Percentiles rank a stretch among this genome's conserved stretches.
Conservation (phyloP, 2,113 vertebrate genomes). For the Gambusia affinis region DNA sequence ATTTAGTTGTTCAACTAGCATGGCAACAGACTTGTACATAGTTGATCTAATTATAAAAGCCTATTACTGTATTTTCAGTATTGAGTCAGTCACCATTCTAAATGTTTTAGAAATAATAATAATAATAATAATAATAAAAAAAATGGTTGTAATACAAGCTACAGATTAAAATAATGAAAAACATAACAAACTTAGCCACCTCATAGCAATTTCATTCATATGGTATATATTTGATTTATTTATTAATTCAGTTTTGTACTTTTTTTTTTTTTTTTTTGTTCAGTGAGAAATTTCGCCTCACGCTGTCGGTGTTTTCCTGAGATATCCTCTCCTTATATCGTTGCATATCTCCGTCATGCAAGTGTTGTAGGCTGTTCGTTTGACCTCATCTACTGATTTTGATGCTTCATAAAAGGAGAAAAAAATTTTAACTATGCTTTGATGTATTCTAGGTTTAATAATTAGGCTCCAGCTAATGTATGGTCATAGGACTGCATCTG, state of each 20-base stretch:
- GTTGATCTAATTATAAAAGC: conserved; percentile 82
- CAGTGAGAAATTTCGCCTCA: conserved; percentile 78
- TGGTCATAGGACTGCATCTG: conserved; percentile 83
- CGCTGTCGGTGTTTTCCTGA: conserved; percentile 79
- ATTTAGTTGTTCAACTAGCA: conserved; percentile 83
- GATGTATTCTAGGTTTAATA: conserved; percentile 78
- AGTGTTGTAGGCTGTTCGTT: conserved; percentile 68
- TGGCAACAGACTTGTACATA: conserved; percentile 83
- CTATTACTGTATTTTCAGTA: conserved; percentile 86
- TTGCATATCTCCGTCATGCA: conserved; percentile 76
- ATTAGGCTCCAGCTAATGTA: conserved; percentile 80
- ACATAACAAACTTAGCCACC: conserved; percentile 80
- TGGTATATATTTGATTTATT: conserved; percentile 89
- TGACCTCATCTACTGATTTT: conserved; percentile 80
- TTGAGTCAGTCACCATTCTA: conserved; percentile 79
- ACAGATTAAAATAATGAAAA: conserved; percentile 78
- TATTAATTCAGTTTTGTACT: conserved; percentile 85
- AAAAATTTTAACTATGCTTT: conserved; percentile 65
- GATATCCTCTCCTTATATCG: conserved; percentile 80
- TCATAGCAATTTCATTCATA: conserved; percentile 85
- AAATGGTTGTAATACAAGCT: conserved; percentile 82
- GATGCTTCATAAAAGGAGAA: conserved; percentile 66
- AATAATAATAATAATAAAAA: conserved; percentile 7
- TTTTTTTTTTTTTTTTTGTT: conserved; percentile 82
- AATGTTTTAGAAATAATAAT: conserved; percentile 78